These are phyloP conservation scores for Malurus leucopterus DNA, from an alignment of 2,797 vertebrate genomes.

Conservation along the genomic window DNA sequence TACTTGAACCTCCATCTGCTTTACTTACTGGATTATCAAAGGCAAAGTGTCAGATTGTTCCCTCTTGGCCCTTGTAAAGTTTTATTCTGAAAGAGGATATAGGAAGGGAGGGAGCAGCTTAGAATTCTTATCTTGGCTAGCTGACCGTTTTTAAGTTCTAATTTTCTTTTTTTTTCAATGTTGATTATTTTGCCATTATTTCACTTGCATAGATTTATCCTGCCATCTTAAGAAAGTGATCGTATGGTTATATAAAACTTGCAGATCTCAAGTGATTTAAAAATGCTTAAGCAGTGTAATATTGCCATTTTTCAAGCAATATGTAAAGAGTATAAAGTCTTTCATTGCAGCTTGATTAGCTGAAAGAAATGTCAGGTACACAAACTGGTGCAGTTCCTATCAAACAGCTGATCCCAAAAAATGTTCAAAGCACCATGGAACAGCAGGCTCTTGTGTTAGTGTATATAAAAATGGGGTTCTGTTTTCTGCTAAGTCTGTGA, in stretches of 20 bases:
- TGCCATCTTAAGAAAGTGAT: constrained; percentile 13
- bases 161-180: constrained; percentile 22
- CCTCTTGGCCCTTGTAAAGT: background rate
- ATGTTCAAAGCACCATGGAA: background rate
- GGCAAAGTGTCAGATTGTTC: background rate
- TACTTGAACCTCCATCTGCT: constrained; percentile 48
- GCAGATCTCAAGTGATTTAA: constrained; percentile 13
- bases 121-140: constrained; percentile 13
- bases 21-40: constrained; percentile 48
- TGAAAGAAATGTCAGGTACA: constrained; percentile 30
- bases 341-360: background rate
- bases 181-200: constrained; percentile 51
- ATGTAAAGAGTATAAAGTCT: background rate
- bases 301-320: background rate
- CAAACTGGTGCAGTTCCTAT: constrained; percentile 10
- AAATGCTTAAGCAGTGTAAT: background rate
- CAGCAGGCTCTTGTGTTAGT: background rate
- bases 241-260: background rate
- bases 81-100: background rate
- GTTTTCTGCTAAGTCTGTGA: background rate
- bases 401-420: background rate
- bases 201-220: constrained; percentile 2
- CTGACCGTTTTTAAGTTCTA: constrained; percentile 24
- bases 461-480: constrained; percentile 2
- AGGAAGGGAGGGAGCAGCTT: background rate